Base-by-base conservation (phyloP, 1,140 invertebrate species). In the Pomacea maculata region DNA sequence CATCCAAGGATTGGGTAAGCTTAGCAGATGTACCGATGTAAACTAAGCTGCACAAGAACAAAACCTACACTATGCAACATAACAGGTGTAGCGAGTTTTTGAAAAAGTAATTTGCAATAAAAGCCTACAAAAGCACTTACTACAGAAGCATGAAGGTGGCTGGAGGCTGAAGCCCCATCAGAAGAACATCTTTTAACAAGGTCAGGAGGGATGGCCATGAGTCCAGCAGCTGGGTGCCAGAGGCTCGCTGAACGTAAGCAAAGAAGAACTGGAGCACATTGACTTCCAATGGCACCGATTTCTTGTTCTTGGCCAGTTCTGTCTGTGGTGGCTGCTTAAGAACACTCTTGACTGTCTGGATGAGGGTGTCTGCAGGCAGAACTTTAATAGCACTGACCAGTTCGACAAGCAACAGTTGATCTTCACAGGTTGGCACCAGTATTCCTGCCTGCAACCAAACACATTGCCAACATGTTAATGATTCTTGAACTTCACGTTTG, bases 311-410 rank as follows among this genome's bases (percentile, higher is more conserved):
- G 57, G 85, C 85, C 52, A 87, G 86, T 57, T 88, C 88, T 77
- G 87, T 95, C 14, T 94, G 93, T 21, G 95, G 95, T 29, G 95
- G 96, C 82, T 95, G 94, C 90, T 95, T 96, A 61, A 96, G 94
- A 65, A 96, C 95, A 88, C 95, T 94, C 88, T 95, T 95, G 19
- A 97, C 93, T 4, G 95, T 96, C 91, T 96, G 95, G n/a, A 97
- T 95, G 79, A 97, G 93, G 54, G 95, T 95, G 87, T 97, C 96
- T 82, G 96, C 94, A 1, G 96, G 96, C 92, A 97, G 94, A 0
- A 96, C 95, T 86, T 95, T 94, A 77, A 97, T 95, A 17, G 95
- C 94, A 77, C 94, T 94, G 21, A 97, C 94, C 80, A 97, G 92
- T 78, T 96, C 93, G 8, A 97, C 95, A 84, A 97, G 92, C 65